phyloP scores from a whole-genome alignment of 2,113 vertebrate genomes.

The Brachypodius melanocephalos region DNA sequence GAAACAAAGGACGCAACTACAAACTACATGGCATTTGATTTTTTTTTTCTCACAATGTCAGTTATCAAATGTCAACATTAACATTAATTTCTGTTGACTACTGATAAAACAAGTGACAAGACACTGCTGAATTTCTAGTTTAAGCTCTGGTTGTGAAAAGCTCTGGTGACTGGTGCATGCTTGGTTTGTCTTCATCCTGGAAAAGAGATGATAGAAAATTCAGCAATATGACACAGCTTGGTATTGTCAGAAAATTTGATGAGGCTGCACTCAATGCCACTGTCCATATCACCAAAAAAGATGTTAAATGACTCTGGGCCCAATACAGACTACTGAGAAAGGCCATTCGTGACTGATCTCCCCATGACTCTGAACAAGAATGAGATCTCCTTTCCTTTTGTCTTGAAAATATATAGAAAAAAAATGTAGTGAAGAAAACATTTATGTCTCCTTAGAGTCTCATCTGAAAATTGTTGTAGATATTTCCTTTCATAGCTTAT shows the following conservation, averaged over 20 bases:
- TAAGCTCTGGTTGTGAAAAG: neutral
- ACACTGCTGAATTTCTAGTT: neutral
- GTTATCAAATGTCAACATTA: neutral
- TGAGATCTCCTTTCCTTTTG: neutral
- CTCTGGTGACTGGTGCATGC: neutral
- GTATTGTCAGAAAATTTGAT: neutral
- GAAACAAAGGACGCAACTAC: neutral
- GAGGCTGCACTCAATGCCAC: neutral
- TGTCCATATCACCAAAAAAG: neutral
- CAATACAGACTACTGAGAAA: neutral
- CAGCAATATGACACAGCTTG: neutral
- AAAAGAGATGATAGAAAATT: neutral
- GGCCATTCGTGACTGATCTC: neutral
- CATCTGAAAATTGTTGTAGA: neutral
- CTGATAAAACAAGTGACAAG: neutral
- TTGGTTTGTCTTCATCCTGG: neutral
- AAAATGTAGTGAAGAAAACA: neutral
- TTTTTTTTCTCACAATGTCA: neutral
- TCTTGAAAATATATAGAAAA: neutral
- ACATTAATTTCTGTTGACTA: neutral
- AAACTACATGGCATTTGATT: rapidly evolving
- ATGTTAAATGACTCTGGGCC: neutral
- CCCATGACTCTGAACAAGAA: neutral
- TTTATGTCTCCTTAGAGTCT: neutral
- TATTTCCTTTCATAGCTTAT: neutral